Conservation (phyloP, 1,140 invertebrate species). For the Lanistes nyassanus region DNA sequence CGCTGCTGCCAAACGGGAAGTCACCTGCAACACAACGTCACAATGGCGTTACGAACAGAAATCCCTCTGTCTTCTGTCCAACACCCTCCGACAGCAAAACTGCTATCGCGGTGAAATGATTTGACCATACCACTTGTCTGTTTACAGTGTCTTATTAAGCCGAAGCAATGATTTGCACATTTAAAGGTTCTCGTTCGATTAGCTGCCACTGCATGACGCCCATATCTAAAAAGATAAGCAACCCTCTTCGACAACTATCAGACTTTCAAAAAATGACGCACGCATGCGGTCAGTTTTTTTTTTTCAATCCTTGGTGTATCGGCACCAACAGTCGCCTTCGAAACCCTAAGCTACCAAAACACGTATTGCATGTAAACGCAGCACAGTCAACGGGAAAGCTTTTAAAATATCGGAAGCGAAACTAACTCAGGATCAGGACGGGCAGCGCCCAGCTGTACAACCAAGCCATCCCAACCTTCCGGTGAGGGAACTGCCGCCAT, state of each 20-base stretch:
- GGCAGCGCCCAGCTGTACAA: not conserved
- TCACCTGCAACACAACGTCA: slow-evolving; percentile 35
- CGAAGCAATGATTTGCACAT: not conserved
- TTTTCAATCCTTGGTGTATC: too few species aligned
- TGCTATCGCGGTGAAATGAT: too few species aligned
- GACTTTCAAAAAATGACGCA: too few species aligned
- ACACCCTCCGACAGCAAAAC: not conserved
- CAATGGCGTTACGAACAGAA: not conserved
- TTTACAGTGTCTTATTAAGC: too few species aligned
- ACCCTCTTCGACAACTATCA: too few species aligned
- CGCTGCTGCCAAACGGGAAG: slow-evolving; percentile 37
- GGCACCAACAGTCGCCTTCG: not conserved
- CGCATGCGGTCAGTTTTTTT: not conserved
- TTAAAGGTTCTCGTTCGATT: not conserved
- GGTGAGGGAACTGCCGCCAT: not conserved
- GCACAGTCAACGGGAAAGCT: not conserved
- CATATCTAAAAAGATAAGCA: too few species aligned
- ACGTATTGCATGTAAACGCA: not conserved
- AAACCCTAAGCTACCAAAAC: not conserved
- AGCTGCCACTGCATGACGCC: not conserved
- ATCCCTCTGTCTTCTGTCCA: too few species aligned
- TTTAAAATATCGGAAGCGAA: not conserved
- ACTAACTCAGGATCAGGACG: slow-evolving; percentile 5
- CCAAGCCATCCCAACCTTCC: slow-evolving; percentile 5
- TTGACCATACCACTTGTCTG: not conserved